Percentiles rank a stretch among this genome's conserved stretches.
These are phyloP conservation scores for Caranx ignobilis DNA, from an alignment of 2,113 vertebrate species.

Conservation along the genomic window DNA sequence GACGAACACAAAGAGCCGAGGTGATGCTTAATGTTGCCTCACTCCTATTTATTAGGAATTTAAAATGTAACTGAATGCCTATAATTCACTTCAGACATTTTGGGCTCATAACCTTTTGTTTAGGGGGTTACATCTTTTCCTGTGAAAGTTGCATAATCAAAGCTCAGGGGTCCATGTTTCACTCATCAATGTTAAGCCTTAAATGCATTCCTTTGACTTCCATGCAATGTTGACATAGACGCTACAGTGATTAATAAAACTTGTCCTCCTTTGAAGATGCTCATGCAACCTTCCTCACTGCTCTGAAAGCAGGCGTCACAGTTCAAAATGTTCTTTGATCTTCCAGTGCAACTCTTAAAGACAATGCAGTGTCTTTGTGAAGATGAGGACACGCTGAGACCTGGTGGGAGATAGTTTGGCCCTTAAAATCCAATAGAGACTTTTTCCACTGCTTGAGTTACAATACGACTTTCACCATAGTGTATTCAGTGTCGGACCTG, in stretches of 20 bases:
- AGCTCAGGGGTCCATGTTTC: slow-evolving; percentile 38
- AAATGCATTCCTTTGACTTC: slow-evolving; percentile 61
- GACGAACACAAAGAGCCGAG: slow-evolving; percentile 26
- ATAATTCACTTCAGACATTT: slow-evolving; percentile 30
- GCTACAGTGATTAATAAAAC: slow-evolving; percentile 71
- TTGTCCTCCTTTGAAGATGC: slow-evolving; percentile 76
- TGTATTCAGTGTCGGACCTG: slow-evolving; percentile 30
- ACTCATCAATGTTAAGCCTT: slow-evolving; percentile 46
- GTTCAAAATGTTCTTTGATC: slow-evolving; percentile 81
- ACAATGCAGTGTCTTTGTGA: slow-evolving; percentile 62
- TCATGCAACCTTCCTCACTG: slow-evolving; percentile 61
- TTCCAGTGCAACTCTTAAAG: slow-evolving; percentile 42
- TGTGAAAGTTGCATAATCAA: slow-evolving; percentile 71
- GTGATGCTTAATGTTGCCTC: slow-evolving; percentile 18
- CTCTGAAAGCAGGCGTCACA: slow-evolving; percentile 67
- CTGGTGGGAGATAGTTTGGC: slow-evolving; percentile 53
- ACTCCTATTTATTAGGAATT: slow-evolving; percentile 27
- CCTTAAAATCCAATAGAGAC: slow-evolving; percentile 50
- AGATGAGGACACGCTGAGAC: slow-evolving; percentile 43
- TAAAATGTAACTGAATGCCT: slow-evolving; percentile 23
- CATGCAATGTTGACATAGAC: slow-evolving; percentile 64
- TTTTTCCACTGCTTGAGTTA: slow-evolving; percentile 39
- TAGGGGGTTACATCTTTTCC: slow-evolving; percentile 55
- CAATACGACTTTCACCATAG: slow-evolving; percentile 1
- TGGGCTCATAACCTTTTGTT: slow-evolving; percentile 24